Conservation (phyloP, 2,888 invertebrate species). For the Amphipyra berbera region DNA sequence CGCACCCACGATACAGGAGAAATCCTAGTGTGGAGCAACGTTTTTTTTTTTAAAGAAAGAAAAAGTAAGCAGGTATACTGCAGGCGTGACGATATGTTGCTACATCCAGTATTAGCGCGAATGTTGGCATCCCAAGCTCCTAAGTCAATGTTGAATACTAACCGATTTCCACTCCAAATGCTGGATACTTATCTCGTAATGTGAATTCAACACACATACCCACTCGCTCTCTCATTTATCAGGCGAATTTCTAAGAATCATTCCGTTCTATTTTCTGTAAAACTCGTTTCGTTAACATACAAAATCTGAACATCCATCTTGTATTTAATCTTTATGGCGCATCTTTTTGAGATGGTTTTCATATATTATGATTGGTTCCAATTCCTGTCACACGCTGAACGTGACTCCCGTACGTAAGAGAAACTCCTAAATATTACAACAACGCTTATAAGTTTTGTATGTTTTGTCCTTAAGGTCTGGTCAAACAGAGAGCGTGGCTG, state of each 20-base stretch:
- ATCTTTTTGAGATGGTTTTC: background rate
- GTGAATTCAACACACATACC: constrained; percentile 12
- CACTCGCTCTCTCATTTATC: background rate
- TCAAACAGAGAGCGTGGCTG: too few relatives aligned
- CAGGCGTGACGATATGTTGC: too few relatives aligned
- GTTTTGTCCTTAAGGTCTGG: too few relatives aligned
- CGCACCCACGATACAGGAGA: too few relatives aligned
- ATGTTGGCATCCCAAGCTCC: constrained; percentile 12
- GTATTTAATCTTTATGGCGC: constrained; percentile 1
- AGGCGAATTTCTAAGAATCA: background rate
- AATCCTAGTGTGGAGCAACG: too few relatives aligned
- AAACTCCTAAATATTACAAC: background rate
- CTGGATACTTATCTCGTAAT: background rate
- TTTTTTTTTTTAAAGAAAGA: too few relatives aligned
- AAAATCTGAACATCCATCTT: background rate
- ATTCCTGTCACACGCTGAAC: constrained; percentile 1
- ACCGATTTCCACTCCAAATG: constrained; percentile 16
- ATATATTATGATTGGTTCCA: background rate
- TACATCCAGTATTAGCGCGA: constrained; percentile 12
- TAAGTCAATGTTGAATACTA: constrained; percentile 14
- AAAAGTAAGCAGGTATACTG: too few relatives aligned
- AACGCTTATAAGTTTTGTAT: constrained; percentile 4
- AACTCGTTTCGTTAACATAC: background rate
- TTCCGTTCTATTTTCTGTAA: background rate
- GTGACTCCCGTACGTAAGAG: background rate